Base-by-base conservation (phyloP, 1,140 invertebrate species). In the Heterodera carotae region DNA sequence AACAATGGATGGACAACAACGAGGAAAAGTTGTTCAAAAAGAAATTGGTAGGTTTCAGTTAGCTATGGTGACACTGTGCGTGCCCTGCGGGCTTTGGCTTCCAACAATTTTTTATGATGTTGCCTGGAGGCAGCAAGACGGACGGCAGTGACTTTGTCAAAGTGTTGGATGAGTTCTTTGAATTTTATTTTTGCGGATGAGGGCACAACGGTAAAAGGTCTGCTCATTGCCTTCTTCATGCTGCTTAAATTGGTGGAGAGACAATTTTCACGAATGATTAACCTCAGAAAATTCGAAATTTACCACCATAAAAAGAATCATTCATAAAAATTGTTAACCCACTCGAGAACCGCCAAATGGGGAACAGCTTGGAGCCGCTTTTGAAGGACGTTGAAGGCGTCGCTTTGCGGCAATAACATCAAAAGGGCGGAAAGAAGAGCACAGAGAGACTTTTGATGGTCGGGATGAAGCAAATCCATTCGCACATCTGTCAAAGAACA, bases 351-450 rank as follows among this genome's bases (percentile, higher is more conserved):
- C 31, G 69, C 39, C 70, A 82, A 33, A 59, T 82, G 69, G 6
- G 82, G 82, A 34, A 84, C 80, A 8, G 80, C 77, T 84, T 94
- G 92, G 71, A 99, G 90, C 78, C 97, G 91, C 83, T 92, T 92
- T 76, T 93, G 91, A 67, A 99, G 90, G 39, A 93, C 92, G 82
- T 93, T 92, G 89, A 98, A 99, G 12, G 96, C 94, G 86, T 97
- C 94, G 64, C 93, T 96, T 90, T 99, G 97, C 29, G 97, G 97
- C 79, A 99, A 90, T 71, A 99, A 89, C 97, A 99, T 99, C 10
- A 99, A 90, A 27, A 99, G 91, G 1, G 96, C 96, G 89, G 96
- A 98, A 60, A 99, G 90, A 48, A 94, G 94, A 85, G 93, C 92
- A 2, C 96, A 91, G 81, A 99, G 90, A 84, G 93, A 91, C 74